Evolutionary conservation across 2,797 vertebrate species (phyloP), one percentile per base, ranked within the genome.

Genomic region (Poeciliopsis presidionis): DNA sequence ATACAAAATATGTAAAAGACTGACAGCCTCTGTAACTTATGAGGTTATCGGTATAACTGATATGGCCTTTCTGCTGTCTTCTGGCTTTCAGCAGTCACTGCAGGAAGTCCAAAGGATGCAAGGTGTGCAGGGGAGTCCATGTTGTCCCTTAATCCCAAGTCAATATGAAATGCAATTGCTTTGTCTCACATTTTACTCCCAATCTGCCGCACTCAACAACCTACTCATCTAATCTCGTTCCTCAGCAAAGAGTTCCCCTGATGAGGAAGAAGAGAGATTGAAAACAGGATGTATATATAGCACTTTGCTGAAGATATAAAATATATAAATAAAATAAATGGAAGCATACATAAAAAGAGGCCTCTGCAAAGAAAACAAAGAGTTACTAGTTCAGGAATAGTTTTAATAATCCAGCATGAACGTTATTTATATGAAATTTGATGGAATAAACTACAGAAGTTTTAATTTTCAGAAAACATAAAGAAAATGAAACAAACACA

Each of bases 131-230:
- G 78, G 84, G 86, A 89, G 79, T 89, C 82, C 67, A 71, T 78
- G 81, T 80, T 87, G 92, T 94, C 95, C 94, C 95, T 93, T 95
- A 95, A 93, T 96, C 95, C 95, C 96, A 94, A 94, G 95, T 95
- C 95, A 96, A 96, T 96, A 95, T 95, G 89, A 93, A 95, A 95
- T 92, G 90, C 95, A 94, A 96, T 96, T 95, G 93, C 94, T 94
- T 95, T 94, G 92, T 95, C 92, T 96, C 91, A 90, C 89, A 91
- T 94, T 94, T 91, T 87, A 92, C 86, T 95, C 93, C 93, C 94
- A 91, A 90, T 92, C 88, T 93, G 92, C 87, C 83, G 84, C 88
- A 92, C 87, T 88, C 76, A n/a, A 85, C 89, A 88, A 93, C 88
- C 83, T 80, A 91, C 83, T 90, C 91, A 93, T 93, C 91, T 92